Evolutionary conservation across 2,797 vertebrate species (phyloP).

Genomic region (Sternarchorhynchus goeldii): DNA sequence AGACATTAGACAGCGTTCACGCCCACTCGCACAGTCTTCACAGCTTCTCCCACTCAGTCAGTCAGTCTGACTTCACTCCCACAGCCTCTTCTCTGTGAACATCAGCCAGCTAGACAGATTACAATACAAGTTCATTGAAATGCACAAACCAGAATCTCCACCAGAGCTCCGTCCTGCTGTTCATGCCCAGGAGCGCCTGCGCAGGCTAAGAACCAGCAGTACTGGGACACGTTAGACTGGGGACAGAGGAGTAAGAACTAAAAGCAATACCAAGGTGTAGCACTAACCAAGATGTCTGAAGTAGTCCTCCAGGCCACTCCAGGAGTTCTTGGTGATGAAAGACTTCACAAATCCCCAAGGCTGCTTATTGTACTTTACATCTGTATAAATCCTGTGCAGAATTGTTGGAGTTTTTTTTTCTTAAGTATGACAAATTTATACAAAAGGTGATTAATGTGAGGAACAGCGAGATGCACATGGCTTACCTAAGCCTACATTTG

Average conservation of each 20-base stretch:
- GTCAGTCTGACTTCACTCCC: neutral
- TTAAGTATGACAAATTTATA: neutral
- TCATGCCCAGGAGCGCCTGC: neutral
- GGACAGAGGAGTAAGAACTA: neutral
- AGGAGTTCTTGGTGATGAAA: conserved; percentile 95
- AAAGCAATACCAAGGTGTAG: neutral
- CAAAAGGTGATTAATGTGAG: neutral
- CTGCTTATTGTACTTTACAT: conserved; percentile 94
- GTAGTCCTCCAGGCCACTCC: conserved; percentile 90
- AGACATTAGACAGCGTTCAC: neutral
- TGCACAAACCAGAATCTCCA: neutral
- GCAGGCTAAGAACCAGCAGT: neutral
- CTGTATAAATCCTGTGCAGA: conserved; percentile 82
- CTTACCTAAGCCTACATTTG: conserved; percentile 90
- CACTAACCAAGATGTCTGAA: conserved; percentile 85
- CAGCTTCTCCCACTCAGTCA: too few relatives aligned
- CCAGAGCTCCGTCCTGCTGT: neutral
- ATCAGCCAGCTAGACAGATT: too few relatives aligned
- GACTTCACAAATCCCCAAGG: conserved; percentile 93
- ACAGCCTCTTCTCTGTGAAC: neutral
- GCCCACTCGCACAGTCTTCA: neutral
- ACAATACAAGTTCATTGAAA: too few relatives aligned
- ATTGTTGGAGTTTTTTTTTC: neutral
- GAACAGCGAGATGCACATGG: neutral
- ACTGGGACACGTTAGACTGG: neutral